Percentiles rank a stretch among this genome's conserved stretches.
phyloP scores from a whole-genome alignment of 2,113 vertebrate species.

The Mesitornis unicolor region DNA sequence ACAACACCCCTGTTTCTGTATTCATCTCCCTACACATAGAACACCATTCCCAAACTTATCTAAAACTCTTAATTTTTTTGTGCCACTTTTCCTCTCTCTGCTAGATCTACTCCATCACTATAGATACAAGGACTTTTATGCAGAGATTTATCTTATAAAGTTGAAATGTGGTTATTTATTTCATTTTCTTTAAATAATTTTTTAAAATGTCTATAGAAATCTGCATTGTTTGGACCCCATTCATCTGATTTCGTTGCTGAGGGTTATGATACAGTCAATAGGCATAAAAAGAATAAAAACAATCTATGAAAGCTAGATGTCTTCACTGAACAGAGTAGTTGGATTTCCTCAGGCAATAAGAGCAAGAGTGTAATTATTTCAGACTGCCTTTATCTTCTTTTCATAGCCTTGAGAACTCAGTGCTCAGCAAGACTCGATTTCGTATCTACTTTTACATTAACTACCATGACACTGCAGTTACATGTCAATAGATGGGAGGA shows the following conservation, averaged over 20 bases:
- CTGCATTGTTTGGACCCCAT: neutral
- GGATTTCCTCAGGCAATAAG: neutral
- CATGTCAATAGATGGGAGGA: neutral
- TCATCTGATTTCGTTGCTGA: neutral
- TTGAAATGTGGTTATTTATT: neutral
- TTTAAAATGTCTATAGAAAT: neutral
- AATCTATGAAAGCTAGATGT: neutral
- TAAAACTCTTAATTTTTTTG: neutral
- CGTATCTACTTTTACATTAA: neutral
- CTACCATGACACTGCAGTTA: neutral
- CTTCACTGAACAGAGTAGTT: neutral
- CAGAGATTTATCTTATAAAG: neutral
- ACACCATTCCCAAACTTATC: fast-evolving
- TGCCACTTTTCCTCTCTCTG: neutral
- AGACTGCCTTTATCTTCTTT: neutral
- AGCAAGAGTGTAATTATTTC: neutral
- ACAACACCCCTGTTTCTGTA: neutral
- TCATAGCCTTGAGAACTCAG: neutral
- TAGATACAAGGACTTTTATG: neutral
- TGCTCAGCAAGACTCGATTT: neutral
- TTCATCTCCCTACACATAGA: neutral
- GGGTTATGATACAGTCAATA: neutral
- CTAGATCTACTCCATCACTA: neutral
- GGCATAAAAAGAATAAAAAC: neutral
- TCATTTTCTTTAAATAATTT: neutral